These are phyloP conservation scores for Griposia aprilina DNA, from an alignment of 2,888 invertebrate species.

Conservation along the genomic window DNA sequence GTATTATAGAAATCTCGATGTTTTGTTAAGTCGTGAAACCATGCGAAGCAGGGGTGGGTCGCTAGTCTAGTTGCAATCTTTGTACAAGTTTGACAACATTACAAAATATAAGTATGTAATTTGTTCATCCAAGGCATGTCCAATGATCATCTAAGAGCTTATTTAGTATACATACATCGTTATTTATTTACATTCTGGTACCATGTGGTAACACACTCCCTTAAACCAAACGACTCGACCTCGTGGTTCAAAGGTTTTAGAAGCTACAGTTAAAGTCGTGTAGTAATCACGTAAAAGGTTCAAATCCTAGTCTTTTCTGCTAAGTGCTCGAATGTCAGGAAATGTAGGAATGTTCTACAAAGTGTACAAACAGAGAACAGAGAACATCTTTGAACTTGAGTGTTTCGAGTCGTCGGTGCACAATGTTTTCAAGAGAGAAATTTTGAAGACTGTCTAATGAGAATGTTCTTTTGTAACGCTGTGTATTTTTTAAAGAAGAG, in stretches of 20 bases:
- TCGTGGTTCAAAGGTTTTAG: slow-evolving; percentile 28
- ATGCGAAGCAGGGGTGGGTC: neutral
- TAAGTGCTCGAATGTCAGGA: slow-evolving; percentile 26
- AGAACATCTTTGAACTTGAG: neutral
- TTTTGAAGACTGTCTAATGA: neutral
- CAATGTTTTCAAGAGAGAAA: neutral
- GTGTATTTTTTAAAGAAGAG: neutral
- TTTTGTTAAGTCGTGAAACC: neutral
- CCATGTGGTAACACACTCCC: neutral
- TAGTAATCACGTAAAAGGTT: slow-evolving; percentile 11
- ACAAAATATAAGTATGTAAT: neutral
- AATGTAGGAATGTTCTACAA: neutral
- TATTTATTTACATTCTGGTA: neutral
- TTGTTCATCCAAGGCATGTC: neutral
- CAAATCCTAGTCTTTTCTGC: slow-evolving; percentile 17
- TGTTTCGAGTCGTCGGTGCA: neutral
- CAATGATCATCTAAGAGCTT: neutral
- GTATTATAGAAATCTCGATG: neutral
- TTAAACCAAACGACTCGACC: slow-evolving; percentile 8
- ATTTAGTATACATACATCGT: neutral
- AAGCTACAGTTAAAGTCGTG: slow-evolving; percentile 14
- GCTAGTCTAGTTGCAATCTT: neutral
- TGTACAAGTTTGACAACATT: neutral
- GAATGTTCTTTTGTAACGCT: neutral
- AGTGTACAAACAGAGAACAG: neutral